These are phyloP conservation scores for Umimayanthus kanabou DNA, from an alignment of 92 coral and sea anemone genomes.

Conservation along the genomic window DNA sequence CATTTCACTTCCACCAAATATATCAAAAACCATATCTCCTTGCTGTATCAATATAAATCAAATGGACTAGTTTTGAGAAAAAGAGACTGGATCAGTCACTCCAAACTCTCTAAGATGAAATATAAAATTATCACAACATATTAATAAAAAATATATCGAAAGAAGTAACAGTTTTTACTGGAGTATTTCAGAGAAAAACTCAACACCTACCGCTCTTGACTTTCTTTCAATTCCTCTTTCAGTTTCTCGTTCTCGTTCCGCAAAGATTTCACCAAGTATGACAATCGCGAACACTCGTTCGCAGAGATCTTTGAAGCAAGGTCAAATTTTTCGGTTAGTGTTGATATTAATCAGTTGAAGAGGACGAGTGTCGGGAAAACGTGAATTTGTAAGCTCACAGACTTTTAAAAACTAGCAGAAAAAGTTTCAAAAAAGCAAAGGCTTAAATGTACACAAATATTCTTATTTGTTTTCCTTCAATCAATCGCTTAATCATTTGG, in stretches of 20 bases:
- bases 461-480: no score
- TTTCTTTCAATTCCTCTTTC: conserved; percentile 66
- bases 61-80: background rate
- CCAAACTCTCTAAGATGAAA: background rate
- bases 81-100: background rate
- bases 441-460: no score
- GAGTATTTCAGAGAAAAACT: background rate
- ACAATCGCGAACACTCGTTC: conserved; percentile 84
- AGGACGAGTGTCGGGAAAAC: no score
- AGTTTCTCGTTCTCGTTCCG: conserved; percentile 82
- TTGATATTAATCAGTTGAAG: background rate
- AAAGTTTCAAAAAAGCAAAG: background rate
- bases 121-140: no score
- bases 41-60: background rate
- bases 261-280: conserved; percentile 68
- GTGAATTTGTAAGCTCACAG: no score
- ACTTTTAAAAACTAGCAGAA: no score
- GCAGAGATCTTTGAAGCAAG: conserved; percentile 54
- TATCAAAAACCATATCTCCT: background rate
- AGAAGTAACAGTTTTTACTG: no score
- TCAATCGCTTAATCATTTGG: no score
- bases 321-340: background rate
- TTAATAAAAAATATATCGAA: no score
- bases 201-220: conserved; percentile 63
- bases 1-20: background rate